phyloP scores from a whole-genome alignment of 2,113 vertebrate genomes.

The Upupa epops region DNA sequence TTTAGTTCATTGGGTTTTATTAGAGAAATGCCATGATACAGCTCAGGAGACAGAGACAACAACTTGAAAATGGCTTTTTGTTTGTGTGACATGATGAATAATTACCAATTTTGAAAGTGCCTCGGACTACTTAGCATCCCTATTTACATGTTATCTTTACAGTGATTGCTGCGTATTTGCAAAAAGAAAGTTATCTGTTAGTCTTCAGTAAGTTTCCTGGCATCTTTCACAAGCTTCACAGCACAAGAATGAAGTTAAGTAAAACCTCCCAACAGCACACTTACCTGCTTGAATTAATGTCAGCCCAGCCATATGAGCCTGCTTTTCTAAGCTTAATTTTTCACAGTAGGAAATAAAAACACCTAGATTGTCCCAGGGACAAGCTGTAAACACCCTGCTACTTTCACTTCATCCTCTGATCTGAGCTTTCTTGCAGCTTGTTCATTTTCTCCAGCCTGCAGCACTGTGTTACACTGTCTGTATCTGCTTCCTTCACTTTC shows the following conservation, averaged over 20 bases:
- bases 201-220: not conserved
- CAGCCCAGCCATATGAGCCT: not conserved
- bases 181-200: not conserved
- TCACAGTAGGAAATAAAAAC: not conserved
- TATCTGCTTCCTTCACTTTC: not conserved
- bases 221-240: not conserved
- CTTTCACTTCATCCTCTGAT: not conserved
- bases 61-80: not conserved
- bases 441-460: not conserved
- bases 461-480: not conserved
- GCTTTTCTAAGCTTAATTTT: not conserved
- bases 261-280: not conserved
- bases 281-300: not conserved
- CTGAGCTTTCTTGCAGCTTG: not conserved
- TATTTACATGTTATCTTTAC: not conserved
- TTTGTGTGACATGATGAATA: not conserved
- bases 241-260: not conserved
- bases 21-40: not conserved
- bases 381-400: not conserved
- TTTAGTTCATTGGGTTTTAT: rapidly evolving
- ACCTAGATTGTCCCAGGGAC: not conserved
- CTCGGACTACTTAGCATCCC: not conserved
- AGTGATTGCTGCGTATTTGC: no score
- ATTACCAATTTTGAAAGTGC: not conserved
- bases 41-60: not conserved